Conservation (phyloP, 1,140 invertebrate genomes). For the Drosophila watanabei region DNA sequence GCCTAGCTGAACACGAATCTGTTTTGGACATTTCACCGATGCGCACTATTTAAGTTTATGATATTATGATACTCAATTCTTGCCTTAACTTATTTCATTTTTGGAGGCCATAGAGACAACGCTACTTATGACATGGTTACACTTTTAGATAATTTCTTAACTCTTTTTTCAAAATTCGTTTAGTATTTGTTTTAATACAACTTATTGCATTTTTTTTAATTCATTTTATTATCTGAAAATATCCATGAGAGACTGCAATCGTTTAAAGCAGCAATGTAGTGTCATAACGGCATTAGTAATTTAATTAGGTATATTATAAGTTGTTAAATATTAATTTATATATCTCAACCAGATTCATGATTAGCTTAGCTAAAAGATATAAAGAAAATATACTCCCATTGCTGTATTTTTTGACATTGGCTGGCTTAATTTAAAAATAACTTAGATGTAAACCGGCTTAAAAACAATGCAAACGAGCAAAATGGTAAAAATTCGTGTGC, state of each 20-base stretch:
- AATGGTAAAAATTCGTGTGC: conserved; percentile 53
- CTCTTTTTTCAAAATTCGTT: too few relatives aligned
- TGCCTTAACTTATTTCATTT: not conserved
- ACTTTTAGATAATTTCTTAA: too few relatives aligned
- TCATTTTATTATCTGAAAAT: not conserved
- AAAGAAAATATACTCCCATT: not conserved
- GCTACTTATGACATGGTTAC: too few relatives aligned
- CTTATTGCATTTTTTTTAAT: too few relatives aligned
- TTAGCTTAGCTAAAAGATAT: not conserved
- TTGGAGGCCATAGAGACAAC: too few relatives aligned
- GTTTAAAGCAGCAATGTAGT: not conserved
- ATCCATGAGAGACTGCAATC: not conserved
- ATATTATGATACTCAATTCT: too few relatives aligned
- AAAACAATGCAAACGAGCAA: conserved; percentile 35
- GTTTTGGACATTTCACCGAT: not conserved
- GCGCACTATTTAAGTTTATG: too few relatives aligned
- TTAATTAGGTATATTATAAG: too few relatives aligned
- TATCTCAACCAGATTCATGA: not conserved
- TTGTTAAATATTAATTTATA: not conserved
- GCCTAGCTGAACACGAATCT: not conserved
- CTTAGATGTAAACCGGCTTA: conserved; percentile 55
- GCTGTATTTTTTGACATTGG: not conserved
- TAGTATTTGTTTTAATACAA: too few relatives aligned
- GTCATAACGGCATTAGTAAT: not conserved
- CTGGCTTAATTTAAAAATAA: conserved; percentile 32